Percentiles rank a stretch among this genome's conserved stretches.
Conservation (phyloP, 2,797 vertebrate species). For the Malurus splendens region DNA sequence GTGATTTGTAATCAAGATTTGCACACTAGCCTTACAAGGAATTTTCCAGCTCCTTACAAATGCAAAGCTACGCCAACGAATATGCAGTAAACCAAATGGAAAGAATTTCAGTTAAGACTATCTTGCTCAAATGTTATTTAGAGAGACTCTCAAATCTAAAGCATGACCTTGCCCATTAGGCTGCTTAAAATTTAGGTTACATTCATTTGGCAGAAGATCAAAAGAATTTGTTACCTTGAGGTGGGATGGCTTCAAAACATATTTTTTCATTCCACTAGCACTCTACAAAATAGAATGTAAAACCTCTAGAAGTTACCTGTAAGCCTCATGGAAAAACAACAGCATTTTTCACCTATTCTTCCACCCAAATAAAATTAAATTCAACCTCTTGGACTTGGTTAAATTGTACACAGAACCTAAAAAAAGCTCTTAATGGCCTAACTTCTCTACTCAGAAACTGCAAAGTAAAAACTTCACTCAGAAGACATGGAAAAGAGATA, state of each 20-base stretch:
- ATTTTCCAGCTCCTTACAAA: neutral
- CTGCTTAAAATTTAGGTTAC: neutral
- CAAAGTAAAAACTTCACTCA: neutral
- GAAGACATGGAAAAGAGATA: neutral
- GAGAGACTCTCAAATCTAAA: neutral
- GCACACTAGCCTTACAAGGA: neutral
- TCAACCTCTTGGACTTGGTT: neutral
- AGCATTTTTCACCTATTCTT: neutral
- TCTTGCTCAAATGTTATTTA: neutral
- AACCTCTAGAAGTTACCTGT: neutral
- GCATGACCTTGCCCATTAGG: neutral
- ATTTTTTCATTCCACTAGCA: neutral
- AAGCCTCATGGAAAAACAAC: neutral
- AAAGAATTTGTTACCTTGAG: neutral
- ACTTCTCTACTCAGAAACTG: neutral
- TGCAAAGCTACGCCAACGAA: neutral
- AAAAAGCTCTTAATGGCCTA: neutral
- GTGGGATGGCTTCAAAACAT: neutral
- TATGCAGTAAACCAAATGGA: neutral
- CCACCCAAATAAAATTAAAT: neutral
- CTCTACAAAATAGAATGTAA: neutral
- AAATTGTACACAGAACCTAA: neutral
- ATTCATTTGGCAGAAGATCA: neutral
- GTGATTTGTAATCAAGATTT: neutral
- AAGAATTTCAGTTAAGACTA: neutral